A percentile compares a stretch with the other conserved stretches of the same genome.
Conservation (phyloP, 2,797 vertebrate genomes). For the Hafferia zeledoni region DNA sequence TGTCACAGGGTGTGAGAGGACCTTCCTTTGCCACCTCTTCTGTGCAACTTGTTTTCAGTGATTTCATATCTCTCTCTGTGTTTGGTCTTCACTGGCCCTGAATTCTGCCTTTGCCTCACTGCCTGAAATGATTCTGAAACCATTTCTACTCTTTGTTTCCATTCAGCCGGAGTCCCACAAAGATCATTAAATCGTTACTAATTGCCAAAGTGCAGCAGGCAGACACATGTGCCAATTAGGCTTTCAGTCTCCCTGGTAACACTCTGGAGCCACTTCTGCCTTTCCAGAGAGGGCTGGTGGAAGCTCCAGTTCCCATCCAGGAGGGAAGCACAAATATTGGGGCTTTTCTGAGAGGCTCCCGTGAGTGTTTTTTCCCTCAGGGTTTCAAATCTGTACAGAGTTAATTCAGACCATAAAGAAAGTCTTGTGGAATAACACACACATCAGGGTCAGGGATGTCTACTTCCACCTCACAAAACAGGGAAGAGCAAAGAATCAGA, state of each 20-base stretch:
- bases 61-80: background rate
- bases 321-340: background rate
- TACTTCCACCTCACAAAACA: background rate
- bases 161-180: background rate
- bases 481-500: background rate
- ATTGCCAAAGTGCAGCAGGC: background rate
- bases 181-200: background rate
- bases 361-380: background rate
- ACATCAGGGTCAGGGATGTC: accelerated
- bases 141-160: background rate
- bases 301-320: background rate
- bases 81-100: background rate
- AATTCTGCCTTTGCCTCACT: background rate
- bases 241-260: constrained; percentile 12
- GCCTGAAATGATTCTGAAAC: background rate
- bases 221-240: constrained; percentile 3
- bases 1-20: background rate
- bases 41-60: background rate
- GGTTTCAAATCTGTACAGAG: background rate
- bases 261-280: background rate
- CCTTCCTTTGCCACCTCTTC: background rate
- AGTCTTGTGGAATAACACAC: background rate
- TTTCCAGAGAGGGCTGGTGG: background rate
- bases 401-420: background rate
- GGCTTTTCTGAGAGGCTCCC: background rate